phyloP scores from a whole-genome alignment of 2,888 invertebrate species.

The Beris morrisii region DNA sequence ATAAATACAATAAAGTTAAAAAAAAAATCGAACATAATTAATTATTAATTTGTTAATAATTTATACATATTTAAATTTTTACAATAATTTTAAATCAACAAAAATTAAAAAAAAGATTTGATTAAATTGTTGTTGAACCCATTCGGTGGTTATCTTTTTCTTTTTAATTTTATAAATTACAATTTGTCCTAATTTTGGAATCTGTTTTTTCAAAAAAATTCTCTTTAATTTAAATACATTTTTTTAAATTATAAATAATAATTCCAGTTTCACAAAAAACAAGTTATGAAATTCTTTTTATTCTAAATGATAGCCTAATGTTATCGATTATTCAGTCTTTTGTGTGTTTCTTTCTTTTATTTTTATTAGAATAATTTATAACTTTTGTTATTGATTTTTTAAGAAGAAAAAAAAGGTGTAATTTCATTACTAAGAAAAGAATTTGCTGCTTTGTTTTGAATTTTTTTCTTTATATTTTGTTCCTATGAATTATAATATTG shows the following conservation, averaged over 20 bases:
- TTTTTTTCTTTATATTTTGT: too few species aligned
- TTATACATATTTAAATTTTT: background rate
- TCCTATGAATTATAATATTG: too few species aligned
- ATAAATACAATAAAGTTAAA: background rate
- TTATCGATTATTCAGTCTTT: conserved; percentile 26
- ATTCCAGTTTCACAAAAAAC: background rate
- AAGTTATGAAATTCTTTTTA: background rate
- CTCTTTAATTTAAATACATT: background rate
- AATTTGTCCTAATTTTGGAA: conserved; percentile 1
- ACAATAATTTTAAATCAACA: background rate
- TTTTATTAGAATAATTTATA: conserved; percentile 6
- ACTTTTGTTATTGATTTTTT: background rate
- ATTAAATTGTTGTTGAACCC: conserved; percentile 34
- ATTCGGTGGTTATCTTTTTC: conserved; percentile 38
- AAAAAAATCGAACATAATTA: too few species aligned
- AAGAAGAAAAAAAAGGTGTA: too few species aligned
- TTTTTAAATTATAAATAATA: background rate
- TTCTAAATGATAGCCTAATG: conserved; percentile 26
- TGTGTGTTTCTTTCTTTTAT: conserved; percentile 10
- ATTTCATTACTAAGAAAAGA: too few species aligned
- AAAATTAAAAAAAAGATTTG: background rate
- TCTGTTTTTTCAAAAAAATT: background rate
- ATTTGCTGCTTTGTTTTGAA: too few species aligned
- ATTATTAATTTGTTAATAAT: too few species aligned
- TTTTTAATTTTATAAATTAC: conserved; percentile 6